These are phyloP conservation scores for Hydrozoanthus gracilis DNA, from an alignment of 92 coral and sea anemone species.

Conservation along the genomic window DNA sequence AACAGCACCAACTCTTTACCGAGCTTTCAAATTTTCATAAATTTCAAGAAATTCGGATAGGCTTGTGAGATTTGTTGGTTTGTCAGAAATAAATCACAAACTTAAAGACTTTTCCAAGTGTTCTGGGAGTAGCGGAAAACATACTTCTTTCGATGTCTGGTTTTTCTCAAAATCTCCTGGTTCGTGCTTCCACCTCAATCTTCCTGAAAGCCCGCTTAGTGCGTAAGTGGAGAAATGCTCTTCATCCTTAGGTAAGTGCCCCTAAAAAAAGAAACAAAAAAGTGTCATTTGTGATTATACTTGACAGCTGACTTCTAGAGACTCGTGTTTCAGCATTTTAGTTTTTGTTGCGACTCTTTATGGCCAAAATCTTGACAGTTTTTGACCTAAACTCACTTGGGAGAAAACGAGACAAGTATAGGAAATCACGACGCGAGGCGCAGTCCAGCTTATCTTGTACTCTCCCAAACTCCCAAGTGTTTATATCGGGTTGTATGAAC, in stretches of 20 bases:
- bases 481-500: no score
- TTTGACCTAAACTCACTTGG: no score
- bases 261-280: background rate
- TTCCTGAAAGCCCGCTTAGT: slow-evolving; percentile 73
- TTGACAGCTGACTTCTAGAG: background rate
- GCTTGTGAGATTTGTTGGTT: background rate
- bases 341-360: background rate
- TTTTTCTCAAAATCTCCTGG: slow-evolving; percentile 93
- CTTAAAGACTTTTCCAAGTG: background rate
- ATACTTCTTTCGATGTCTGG: slow-evolving; percentile 72
- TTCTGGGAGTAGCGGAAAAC: background rate
- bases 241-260: slow-evolving; percentile 52
- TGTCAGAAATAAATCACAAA: background rate
- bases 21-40: no score
- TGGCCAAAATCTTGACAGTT: no score
- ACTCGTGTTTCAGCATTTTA: no score
- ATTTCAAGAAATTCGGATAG: no score
- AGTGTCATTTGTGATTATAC: no score
- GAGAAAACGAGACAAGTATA: no score
- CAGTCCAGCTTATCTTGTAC: no score
- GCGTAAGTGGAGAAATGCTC: slow-evolving; percentile 90
- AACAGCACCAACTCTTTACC: no score
- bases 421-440: no score
- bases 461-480: no score
- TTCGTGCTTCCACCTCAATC: slow-evolving; percentile 84